Evolutionary conservation across 1,140 invertebrate species (phyloP).

Genomic region (Acromyrmex charruanus): DNA sequence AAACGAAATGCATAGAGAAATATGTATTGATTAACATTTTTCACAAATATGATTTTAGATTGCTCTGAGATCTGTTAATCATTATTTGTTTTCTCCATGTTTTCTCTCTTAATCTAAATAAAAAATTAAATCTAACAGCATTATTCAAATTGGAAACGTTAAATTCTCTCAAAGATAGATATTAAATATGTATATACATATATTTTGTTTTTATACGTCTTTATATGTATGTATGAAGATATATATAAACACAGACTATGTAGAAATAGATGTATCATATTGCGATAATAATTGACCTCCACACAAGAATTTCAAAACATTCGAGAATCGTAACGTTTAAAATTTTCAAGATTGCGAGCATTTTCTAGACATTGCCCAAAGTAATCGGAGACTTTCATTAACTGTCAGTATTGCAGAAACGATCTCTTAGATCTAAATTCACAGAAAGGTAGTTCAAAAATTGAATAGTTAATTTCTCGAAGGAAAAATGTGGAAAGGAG

Average conservation of each 20-base stretch:
- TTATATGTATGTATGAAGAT: background rate
- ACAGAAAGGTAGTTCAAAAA: background rate
- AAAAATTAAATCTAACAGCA: background rate
- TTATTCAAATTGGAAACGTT: background rate
- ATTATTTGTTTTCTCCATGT: background rate
- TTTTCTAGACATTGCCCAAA: background rate
- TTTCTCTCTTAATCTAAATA: background rate
- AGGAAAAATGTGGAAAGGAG: background rate
- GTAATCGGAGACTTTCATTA: background rate
- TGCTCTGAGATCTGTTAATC: background rate
- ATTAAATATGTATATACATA: background rate
- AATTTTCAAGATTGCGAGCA: background rate
- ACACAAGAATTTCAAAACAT: constrained; percentile 5
- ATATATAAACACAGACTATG: background rate
- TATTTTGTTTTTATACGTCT: background rate
- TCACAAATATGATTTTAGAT: background rate
- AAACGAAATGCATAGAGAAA: background rate
- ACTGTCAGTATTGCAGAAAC: background rate
- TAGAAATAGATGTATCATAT: background rate
- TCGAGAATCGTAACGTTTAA: background rate
- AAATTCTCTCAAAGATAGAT: background rate
- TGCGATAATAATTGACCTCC: background rate
- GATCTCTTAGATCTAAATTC: background rate
- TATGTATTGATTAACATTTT: background rate
- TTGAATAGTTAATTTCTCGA: background rate